Base-by-base conservation (phyloP, 2,113 vertebrate genomes). In the Jaculus jaculus region DNA sequence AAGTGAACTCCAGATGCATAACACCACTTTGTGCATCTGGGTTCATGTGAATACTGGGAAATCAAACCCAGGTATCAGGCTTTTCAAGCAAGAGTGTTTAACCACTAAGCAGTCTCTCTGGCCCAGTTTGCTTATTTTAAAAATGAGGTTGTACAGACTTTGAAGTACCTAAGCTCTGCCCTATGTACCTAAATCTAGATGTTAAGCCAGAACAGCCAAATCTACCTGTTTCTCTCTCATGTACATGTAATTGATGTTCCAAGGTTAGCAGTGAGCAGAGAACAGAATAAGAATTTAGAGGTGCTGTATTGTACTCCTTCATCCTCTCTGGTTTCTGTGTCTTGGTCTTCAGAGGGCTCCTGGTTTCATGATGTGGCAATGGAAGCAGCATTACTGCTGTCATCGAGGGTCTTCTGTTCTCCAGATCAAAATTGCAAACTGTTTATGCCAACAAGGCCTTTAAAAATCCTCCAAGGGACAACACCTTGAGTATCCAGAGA, bases 341-440 rank as follows among this genome's bases (percentile, higher is more conserved):
- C 32, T 26, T 60, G 10, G 32, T 32, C 92, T 85, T 58, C 34
- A 66, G 86, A 84, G 72, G n/a, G 4, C 54, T 37, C 7, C 7
- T 51, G 28, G 80, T 74, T 32, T 77, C 24, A 2, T 63, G 39
- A 60, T 58, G 6, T 2, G 23, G 68, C 78, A 77, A 61, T 32
- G 72, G 80, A 39, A 73, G n/a, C 68, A 39, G 87, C 30, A 47
- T 47, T 47, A 47, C 80, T 47, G 66, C 18, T 24, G 78, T 60
- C 60, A 32, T 88, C 66, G 66, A 79, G 77, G 92, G 69, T 68
- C 92, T 15, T 84, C 39, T 90, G 39, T 39, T 87, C 58, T 93
- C 30, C 78, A 82, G 63, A 94, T 90, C 85, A 93, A 93, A 95
- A 92, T 28, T 91, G 37, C 0, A 32, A 78, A n/a, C 87, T 95